Evolutionary conservation across 2,888 invertebrate species (phyloP).

Genomic region (Villa cingulata): DNA sequence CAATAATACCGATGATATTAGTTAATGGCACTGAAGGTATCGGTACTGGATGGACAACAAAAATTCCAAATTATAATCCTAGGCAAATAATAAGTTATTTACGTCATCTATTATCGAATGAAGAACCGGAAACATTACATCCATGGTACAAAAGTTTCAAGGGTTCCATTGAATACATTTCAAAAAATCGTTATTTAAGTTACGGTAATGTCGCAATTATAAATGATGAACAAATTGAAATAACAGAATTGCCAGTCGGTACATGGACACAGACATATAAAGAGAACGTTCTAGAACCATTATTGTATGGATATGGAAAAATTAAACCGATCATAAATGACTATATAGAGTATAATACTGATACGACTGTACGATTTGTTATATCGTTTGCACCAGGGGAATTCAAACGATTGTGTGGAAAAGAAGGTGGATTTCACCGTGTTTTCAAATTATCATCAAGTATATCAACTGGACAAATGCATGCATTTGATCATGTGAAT

Average conservation of each 20-base stretch:
- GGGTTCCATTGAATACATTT: slow-evolving; percentile 62
- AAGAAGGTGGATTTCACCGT: slow-evolving; percentile 83
- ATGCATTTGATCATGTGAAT: slow-evolving; percentile 52
- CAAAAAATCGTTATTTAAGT: slow-evolving; percentile 56
- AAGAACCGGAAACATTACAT: slow-evolving; percentile 62
- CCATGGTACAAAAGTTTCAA: slow-evolving; percentile 90
- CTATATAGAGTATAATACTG: slow-evolving; percentile 89
- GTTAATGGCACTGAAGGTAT: slow-evolving; percentile 98
- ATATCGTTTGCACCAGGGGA: slow-evolving; percentile 62
- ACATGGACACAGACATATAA: slow-evolving; percentile 95
- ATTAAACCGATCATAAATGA: slow-evolving; percentile 52
- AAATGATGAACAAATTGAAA: slow-evolving; percentile 72
- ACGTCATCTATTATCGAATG: slow-evolving; percentile 63
- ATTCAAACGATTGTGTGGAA: slow-evolving; percentile 51
- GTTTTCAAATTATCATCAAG: slow-evolving; percentile 81
- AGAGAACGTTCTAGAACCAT: slow-evolving; percentile 78
- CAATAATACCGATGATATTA: slow-evolving; percentile 90
- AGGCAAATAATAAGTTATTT: slow-evolving; percentile 77
- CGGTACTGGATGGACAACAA: slow-evolving; percentile 97
- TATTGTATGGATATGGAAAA: slow-evolving; percentile 65
- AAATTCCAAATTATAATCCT: slow-evolving; percentile 91
- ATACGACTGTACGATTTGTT: slow-evolving; percentile 84
- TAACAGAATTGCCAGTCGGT: slow-evolving; percentile 88
- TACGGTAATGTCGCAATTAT: slow-evolving; percentile 78
- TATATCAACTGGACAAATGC: slow-evolving; percentile 74